Evolutionary conservation across 1,140 invertebrate genomes (phyloP).

Genomic region (Pantala flavescens): DNA sequence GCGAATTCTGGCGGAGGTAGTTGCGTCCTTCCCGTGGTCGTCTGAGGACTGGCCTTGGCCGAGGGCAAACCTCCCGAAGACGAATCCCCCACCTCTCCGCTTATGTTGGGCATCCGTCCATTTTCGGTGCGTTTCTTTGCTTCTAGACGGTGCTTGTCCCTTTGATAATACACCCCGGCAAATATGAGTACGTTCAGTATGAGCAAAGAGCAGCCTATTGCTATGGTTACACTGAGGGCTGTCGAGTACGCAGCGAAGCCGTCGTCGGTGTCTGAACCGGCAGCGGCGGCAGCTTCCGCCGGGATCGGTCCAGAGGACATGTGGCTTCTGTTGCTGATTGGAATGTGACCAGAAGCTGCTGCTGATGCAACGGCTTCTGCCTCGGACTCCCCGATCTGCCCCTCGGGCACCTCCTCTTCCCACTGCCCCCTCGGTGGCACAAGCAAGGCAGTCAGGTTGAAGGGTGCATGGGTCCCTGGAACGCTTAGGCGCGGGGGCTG

Average conservation of each 20-base stretch:
- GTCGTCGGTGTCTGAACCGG: slow-evolving; percentile 52
- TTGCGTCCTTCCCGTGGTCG: slow-evolving; percentile 54
- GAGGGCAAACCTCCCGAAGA: neutral
- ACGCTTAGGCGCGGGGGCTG: slow-evolving; percentile 15
- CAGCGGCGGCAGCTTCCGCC: slow-evolving; percentile 30
- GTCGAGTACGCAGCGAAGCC: slow-evolving; percentile 80
- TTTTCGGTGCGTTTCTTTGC: slow-evolving; percentile 69
- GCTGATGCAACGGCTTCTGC: slow-evolving; percentile 31
- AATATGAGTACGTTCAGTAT: slow-evolving; percentile 88
- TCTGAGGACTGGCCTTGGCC: slow-evolving; percentile 29
- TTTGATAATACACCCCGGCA: slow-evolving; percentile 85
- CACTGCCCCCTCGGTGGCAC: neutral
- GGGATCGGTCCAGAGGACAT: slow-evolving; percentile 21
- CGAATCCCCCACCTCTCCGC: slow-evolving; percentile 55
- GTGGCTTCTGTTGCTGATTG: slow-evolving; percentile 22
- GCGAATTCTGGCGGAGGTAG: slow-evolving; percentile 66
- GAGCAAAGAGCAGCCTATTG: slow-evolving; percentile 83
- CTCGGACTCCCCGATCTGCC: neutral
- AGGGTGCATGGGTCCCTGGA: neutral
- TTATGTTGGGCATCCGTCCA: slow-evolving; percentile 73
- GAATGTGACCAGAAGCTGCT: slow-evolving; percentile 24
- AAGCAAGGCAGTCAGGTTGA: neutral
- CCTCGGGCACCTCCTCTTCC: neutral
- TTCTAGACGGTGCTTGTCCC: slow-evolving; percentile 64
- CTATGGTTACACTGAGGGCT: slow-evolving; percentile 80